A percentile compares a stretch with the other conserved stretches of the same genome.
Evolutionary conservation across 2,888 invertebrate species (phyloP).

Genomic region (Aphodius granarius): DNA sequence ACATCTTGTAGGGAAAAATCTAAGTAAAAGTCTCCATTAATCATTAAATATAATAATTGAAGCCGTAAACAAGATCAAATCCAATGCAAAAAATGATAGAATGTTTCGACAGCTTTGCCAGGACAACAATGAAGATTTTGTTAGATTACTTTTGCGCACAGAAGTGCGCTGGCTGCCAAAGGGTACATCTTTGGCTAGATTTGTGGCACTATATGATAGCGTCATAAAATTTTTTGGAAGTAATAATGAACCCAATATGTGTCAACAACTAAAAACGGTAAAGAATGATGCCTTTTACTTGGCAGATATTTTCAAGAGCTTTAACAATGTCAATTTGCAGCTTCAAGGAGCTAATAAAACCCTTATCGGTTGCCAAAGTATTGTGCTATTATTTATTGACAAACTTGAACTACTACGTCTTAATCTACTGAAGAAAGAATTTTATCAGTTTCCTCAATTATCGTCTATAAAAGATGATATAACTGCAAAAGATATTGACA

Average conservation of each 20-base stretch:
- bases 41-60: constrained; percentile 9
- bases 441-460: constrained; percentile 16
- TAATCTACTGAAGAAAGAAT: background rate
- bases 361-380: constrained; percentile 39
- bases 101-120: constrained; percentile 12
- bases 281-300: constrained; percentile 25
- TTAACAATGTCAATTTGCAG: constrained; percentile 33
- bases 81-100: constrained; percentile 6
- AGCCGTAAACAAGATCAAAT: constrained; percentile 14
- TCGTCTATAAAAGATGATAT: constrained; percentile 27
- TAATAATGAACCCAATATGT: background rate
- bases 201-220: background rate
- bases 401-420: constrained; percentile 34
- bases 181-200: background rate
- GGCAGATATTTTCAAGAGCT: constrained; percentile 29
- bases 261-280: background rate
- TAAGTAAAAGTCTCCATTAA: constrained; percentile 6
- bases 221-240: background rate
- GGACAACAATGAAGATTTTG: constrained; percentile 19
- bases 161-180: constrained; percentile 22
- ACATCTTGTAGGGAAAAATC: constrained; percentile 35
- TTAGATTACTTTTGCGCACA: constrained; percentile 18
- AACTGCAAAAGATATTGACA: constrained; percentile 9
- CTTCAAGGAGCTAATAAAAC: constrained; percentile 39
- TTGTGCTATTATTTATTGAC: constrained; percentile 38